Evolutionary conservation across 2,113 vertebrate species (phyloP).

Genomic region (Taxidea taxus): DNA sequence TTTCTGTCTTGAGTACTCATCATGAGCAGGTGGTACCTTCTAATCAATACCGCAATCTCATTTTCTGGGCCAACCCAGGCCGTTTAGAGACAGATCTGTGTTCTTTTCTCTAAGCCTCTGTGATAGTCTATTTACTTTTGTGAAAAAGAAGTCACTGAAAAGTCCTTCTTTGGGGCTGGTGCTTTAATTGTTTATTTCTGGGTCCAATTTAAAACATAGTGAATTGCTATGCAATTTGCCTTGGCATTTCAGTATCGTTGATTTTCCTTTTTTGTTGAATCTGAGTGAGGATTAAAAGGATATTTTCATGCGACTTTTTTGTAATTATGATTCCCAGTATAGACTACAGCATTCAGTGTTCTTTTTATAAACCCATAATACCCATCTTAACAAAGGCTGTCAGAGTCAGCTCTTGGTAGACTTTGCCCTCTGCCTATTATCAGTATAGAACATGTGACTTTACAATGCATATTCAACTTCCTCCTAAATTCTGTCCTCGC

Average conservation of each 20-base stretch:
- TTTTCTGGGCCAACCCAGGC: background rate
- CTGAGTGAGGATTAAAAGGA: slow-evolving; percentile 1
- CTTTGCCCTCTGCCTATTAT: background rate
- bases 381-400: background rate
- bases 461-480: background rate
- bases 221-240: background rate
- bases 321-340: background rate
- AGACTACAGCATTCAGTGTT: background rate
- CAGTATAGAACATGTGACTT: background rate
- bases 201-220: background rate
- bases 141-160: background rate
- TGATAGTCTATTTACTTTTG: background rate
- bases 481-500: background rate
- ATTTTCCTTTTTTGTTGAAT: background rate
- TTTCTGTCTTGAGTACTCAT: background rate
- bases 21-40: background rate
- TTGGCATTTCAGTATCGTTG: background rate
- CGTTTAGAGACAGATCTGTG: background rate
- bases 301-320: slow-evolving; percentile 7
- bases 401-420: background rate
- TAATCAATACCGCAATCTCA: background rate
- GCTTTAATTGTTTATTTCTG: slow-evolving; percentile 22
- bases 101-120: background rate
- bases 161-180: background rate
- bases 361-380: background rate